Evolutionary conservation across 2,888 invertebrate species (phyloP), one percentile per base, ranked within the genome.

Genomic region (Trileptium ribeirensis): DNA sequence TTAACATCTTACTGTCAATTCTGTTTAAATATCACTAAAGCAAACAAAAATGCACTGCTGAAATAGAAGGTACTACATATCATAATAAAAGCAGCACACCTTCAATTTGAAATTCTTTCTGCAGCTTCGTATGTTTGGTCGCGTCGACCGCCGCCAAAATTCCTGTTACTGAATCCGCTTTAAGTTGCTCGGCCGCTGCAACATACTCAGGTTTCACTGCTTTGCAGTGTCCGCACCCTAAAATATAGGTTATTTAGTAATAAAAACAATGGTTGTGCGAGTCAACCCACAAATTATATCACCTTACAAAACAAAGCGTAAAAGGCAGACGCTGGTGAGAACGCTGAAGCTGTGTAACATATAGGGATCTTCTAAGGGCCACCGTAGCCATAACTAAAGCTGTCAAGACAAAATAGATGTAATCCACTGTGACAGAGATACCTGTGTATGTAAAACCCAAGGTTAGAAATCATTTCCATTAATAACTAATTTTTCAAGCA

Each of bases 171-270:
- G 92, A 92, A 84, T 92, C 91, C 39, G 91, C 89, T 88, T 94
- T 94, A 88, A 95, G 90, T 83, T 89, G 90, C 8, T 92, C 88
- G 0, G 95, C 95, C 0, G 95, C 95, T 83, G 92, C 92, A 85
- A 93, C 93, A 87, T 94, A 95, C 86, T 94, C 94, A 0, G 95
- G 95, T 87, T 95, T 95, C 91, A 95, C 94, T 64, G 92, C 91
- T 86, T 88, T 94, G 85, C 95, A 95, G 88, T 95, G 95, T 0
- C 95, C 95, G 89, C 95, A 95, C 95, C 90, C 90, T 90, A 84
- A n/a, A 83, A n/a, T 31, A 67, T 15, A 80, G 70, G 67, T 64
- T 77, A 81, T 51, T 67, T 15, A 81, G 29, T 70, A 15, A 36
- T 15, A 3, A 70, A 36, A 70, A 29, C 15, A 15, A 31, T 70